phyloP scores from a whole-genome alignment of 2,113 vertebrate species.

The Lophius piscatorius region DNA sequence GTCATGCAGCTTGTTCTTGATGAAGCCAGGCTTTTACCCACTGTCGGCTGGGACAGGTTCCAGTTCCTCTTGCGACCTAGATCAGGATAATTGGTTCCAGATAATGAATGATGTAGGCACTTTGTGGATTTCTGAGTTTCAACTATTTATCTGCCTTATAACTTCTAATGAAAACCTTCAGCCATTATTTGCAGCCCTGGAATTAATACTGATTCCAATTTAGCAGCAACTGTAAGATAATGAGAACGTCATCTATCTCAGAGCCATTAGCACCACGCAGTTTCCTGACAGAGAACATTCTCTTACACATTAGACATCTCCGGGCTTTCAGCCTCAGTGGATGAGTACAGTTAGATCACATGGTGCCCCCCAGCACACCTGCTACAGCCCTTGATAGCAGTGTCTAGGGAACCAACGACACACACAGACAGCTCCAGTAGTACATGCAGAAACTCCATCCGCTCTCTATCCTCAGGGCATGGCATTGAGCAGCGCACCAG shows the following conservation, averaged over 20 bases:
- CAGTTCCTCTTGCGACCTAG: too few species aligned
- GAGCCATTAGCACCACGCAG: neutral
- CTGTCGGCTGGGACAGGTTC: too few species aligned
- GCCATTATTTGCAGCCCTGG: neutral
- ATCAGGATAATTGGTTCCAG: too few species aligned
- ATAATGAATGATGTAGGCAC: too few species aligned
- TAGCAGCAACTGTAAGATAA: neutral
- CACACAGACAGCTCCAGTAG: constrained; percentile 1
- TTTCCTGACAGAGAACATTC: constrained; percentile 1
- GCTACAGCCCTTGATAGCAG: constrained; percentile 41
- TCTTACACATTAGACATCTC: neutral
- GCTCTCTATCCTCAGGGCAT: constrained; percentile 17
- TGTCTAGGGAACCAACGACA: constrained; percentile 11
- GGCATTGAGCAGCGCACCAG: constrained; percentile 38
- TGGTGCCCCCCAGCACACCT: constrained; percentile 46
- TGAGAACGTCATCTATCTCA: neutral
- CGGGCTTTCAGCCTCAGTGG: constrained; percentile 19
- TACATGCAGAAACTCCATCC: constrained; percentile 1
- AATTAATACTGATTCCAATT: neutral
- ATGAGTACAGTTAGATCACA: constrained; percentile 33
- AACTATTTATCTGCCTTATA: too few species aligned
- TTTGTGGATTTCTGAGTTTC: too few species aligned
- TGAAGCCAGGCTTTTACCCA: too few species aligned
- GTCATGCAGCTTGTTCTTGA: too few species aligned
- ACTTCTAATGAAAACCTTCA: neutral